phyloP scores from a whole-genome alignment of 2,888 invertebrate genomes.

The Trissonchulus latispiculum region DNA sequence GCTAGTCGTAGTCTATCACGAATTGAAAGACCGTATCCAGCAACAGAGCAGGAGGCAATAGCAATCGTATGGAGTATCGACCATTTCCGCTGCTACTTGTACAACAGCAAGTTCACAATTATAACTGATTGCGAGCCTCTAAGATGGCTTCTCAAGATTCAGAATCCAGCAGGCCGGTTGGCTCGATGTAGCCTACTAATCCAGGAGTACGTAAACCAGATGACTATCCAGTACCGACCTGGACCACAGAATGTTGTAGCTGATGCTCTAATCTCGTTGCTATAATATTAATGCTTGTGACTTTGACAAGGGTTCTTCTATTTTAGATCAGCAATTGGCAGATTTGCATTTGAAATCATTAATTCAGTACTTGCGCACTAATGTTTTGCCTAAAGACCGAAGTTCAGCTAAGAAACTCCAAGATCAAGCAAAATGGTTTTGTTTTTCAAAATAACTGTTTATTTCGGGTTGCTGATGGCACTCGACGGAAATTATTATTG shows the following conservation, averaged over 20 bases:
- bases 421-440: no score
- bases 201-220: not conserved
- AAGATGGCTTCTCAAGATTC: constrained; percentile 12
- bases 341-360: no score
- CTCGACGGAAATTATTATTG: not conserved
- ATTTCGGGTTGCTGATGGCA: no score
- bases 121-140: constrained; percentile 24
- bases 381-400: no score
- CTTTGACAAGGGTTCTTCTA: not conserved
- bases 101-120: constrained; percentile 6
- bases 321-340: not conserved
- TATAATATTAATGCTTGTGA: not conserved
- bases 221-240: not conserved
- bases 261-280: not conserved
- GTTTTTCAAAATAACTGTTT: no score
- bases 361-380: not conserved
- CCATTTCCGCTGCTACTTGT: constrained; percentile 22
- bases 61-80: constrained; percentile 29
- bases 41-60: constrained; percentile 30
- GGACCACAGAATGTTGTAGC: not conserved
- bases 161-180: not conserved
- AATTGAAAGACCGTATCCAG: constrained; percentile 28
- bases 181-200: constrained; percentile 2
- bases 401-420: no score
- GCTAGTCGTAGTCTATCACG: constrained; percentile 28